Evolutionary conservation across 1,140 invertebrate species (phyloP).

Genomic region (Zaprionus africanus): DNA sequence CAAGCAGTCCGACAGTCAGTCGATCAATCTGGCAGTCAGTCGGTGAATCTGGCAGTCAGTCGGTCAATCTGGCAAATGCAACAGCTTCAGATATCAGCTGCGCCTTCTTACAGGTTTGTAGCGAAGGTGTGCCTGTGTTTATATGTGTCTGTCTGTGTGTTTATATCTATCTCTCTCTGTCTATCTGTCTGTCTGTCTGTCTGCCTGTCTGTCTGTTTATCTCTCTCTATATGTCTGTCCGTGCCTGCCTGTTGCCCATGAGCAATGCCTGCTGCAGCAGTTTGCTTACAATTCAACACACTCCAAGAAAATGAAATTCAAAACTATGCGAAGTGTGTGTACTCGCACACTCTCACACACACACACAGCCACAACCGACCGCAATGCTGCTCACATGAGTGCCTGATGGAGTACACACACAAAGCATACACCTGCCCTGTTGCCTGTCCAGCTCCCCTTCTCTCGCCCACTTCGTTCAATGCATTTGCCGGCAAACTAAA

Average conservation of each 20-base stretch:
- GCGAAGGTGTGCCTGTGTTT: background rate
- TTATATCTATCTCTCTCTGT: background rate
- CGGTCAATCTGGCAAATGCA: conserved; percentile 43
- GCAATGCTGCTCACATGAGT: conserved; percentile 4
- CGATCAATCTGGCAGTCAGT: conserved; percentile 27
- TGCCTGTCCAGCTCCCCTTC: background rate
- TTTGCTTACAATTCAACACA: conserved; percentile 66
- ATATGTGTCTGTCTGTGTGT: background rate
- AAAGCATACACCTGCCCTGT: background rate
- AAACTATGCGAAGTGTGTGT: conserved; percentile 70
- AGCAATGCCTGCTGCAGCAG: conserved; percentile 19
- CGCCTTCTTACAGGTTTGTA: background rate
- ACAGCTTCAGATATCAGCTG: conserved; percentile 36
- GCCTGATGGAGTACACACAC: background rate
- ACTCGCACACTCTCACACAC: background rate
- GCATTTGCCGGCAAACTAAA: background rate
- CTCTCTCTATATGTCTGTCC: background rate
- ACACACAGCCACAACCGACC: conserved; percentile 18
- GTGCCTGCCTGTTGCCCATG: conserved; percentile 6
- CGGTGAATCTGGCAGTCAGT: conserved; percentile 30
- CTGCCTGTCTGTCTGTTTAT: conserved; percentile 2
- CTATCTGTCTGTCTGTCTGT: background rate
- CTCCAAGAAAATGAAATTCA: conserved; percentile 69
- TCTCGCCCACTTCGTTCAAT: background rate
- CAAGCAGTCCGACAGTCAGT: background rate